Percentiles rank a stretch among this genome's conserved stretches.
phyloP scores from a whole-genome alignment of 1,140 invertebrate species.

The Cotesia glomerata region DNA sequence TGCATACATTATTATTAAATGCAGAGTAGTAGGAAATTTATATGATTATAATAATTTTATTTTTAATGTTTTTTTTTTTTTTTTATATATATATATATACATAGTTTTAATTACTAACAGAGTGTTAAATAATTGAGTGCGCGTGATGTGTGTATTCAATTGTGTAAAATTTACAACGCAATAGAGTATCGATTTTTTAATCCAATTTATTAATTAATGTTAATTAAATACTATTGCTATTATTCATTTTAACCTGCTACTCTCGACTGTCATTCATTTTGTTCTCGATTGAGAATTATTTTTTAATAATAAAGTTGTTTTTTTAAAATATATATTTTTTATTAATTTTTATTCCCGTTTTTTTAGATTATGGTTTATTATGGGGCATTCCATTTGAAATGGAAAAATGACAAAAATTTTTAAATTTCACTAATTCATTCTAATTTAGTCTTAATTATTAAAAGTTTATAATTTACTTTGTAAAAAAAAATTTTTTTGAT shows the following conservation, averaged over 20 bases:
- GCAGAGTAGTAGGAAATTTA: not conserved
- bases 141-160: constrained; percentile 1
- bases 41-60: not conserved
- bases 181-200: not conserved
- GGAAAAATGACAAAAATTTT: too few species aligned
- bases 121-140: not conserved
- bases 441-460: too few species aligned
- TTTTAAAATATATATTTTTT: not conserved
- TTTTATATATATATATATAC: not conserved
- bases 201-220: too few species aligned
- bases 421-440: too few species aligned
- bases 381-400: too few species aligned
- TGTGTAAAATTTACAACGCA: not conserved
- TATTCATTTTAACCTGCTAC: constrained; percentile 3
- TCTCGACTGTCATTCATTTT: constrained; percentile 21
- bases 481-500: too few species aligned
- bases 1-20: not conserved
- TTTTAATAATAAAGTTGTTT: constrained; percentile 29
- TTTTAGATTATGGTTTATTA: too few species aligned
- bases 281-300: constrained; percentile 14
- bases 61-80: not conserved
- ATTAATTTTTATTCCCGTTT: not conserved
- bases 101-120: not conserved
- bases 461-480: too few species aligned
- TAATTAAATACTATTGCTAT: not conserved